Percentiles rank a stretch among this genome's conserved stretches.
Evolutionary conservation across 2,113 vertebrate genomes (phyloP).

Genomic region (Myrmecobius fasciatus): DNA sequence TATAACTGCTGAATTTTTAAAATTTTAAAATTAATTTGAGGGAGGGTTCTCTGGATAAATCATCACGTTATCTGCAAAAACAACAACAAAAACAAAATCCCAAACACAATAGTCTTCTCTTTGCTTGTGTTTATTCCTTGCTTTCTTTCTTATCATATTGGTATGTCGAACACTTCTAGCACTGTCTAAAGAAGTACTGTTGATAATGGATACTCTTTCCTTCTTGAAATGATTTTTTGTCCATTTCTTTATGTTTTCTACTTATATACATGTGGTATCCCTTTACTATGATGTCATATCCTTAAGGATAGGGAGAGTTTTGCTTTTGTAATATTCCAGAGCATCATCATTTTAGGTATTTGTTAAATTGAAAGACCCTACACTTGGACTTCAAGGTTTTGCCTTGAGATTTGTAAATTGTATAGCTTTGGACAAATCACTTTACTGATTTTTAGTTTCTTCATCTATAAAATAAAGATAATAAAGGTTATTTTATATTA

Average conservation of each 20-base stretch:
- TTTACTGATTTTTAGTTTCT: not conserved
- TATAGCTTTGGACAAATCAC: not conserved
- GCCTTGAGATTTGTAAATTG: not conserved
- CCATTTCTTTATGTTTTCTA: not conserved
- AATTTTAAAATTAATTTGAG: not conserved
- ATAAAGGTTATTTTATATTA: not conserved
- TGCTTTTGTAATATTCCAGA: not conserved
- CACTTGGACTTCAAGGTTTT: not conserved
- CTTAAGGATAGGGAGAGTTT: not conserved
- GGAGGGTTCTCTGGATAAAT: not conserved
- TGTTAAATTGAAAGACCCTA: not conserved
- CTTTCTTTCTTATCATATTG: not conserved
- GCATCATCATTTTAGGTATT: not conserved
- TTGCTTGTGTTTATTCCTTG: not conserved
- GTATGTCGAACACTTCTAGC: not conserved
- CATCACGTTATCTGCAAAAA: not conserved
- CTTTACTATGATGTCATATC: not conserved
- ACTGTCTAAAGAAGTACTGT: not conserved
- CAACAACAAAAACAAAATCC: not conserved
- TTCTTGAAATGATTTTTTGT: not conserved
- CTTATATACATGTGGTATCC: not conserved
- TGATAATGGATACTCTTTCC: not conserved
- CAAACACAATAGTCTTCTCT: not conserved
- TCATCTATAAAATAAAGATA: not conserved
- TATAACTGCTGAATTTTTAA: not conserved